These are phyloP conservation scores for Sebastes steindachneri DNA, from an alignment of 2,797 vertebrate species.

Conservation along the genomic window DNA sequence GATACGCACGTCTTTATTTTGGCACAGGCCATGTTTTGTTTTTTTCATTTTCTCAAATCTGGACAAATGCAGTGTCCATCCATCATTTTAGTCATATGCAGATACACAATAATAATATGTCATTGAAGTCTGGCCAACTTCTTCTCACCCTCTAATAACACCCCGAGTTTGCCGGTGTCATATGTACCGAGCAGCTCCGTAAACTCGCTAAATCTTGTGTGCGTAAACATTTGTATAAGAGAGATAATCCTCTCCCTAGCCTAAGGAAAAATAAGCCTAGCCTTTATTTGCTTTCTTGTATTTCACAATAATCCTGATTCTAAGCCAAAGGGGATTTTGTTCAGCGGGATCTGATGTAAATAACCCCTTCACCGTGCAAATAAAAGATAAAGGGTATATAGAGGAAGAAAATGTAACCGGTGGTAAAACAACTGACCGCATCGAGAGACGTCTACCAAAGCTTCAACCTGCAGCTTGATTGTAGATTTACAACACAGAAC, in stretches of 20 bases:
- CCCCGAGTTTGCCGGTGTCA: not conserved
- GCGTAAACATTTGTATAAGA: slow-evolving; percentile 24
- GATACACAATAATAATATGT: not conserved
- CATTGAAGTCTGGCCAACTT: not conserved
- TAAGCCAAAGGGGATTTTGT: slow-evolving; percentile 10
- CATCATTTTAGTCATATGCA: not conserved
- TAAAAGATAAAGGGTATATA: not conserved
- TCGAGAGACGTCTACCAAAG: not conserved
- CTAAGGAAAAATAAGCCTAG: slow-evolving; percentile 32
- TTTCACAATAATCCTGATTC: slow-evolving; percentile 34
- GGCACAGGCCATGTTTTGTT: not conserved
- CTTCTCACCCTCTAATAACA: not conserved
- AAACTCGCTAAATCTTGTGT: slow-evolving; percentile 26
- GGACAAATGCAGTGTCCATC: not conserved
- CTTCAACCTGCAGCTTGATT: not conserved
- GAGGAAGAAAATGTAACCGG: not conserved
- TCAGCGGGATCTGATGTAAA: slow-evolving; percentile 24
- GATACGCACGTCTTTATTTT: not conserved
- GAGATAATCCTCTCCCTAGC: slow-evolving; percentile 32
- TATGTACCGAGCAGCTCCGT: slow-evolving; percentile 18
- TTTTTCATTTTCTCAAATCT: not conserved
- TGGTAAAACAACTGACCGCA: not conserved
- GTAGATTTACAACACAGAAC: not conserved
- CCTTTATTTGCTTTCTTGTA: slow-evolving; percentile 22
- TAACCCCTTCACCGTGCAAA: not conserved